A percentile compares a stretch with the other conserved stretches of the same genome.
These are phyloP conservation scores for Bombus superbus DNA, from an alignment of 1,140 invertebrate species.

Conservation along the genomic window DNA sequence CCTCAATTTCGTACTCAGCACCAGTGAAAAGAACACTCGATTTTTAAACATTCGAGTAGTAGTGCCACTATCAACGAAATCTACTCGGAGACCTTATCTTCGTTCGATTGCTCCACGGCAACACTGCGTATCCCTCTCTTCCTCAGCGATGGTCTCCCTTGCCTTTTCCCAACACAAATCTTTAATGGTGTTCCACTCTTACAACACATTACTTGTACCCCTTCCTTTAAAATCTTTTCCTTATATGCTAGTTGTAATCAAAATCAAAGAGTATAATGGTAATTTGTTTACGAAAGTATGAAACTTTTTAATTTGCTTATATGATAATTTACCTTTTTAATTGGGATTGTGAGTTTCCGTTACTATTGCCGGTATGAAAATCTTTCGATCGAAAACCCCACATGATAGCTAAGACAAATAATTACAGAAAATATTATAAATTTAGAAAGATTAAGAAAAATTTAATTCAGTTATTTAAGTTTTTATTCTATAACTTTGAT, in stretches of 20 bases:
- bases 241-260: slow-evolving; percentile 78
- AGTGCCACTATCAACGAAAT: slow-evolving; percentile 29
- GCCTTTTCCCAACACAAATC: slow-evolving; percentile 81
- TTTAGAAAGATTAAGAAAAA: too few species aligned
- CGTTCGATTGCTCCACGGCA: slow-evolving; percentile 77
- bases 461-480: too few species aligned
- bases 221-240: slow-evolving; percentile 82
- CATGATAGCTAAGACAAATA: slow-evolving; percentile 66
- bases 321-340: slow-evolving; percentile 68
- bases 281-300: background rate
- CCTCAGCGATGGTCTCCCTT: slow-evolving; percentile 83
- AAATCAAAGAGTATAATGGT: background rate
- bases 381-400: slow-evolving; percentile 72
- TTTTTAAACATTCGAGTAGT: slow-evolving; percentile 27
- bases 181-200: slow-evolving; percentile 73
- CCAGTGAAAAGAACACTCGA: slow-evolving; percentile 40
- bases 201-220: slow-evolving; percentile 74
- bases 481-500: too few species aligned
- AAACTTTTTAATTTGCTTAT: background rate
- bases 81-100: slow-evolving; percentile 74
- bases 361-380: slow-evolving; percentile 55
- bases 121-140: slow-evolving; percentile 82
- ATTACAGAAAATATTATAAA: background rate
- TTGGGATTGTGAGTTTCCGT: slow-evolving; percentile 65
- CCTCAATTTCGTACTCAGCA: slow-evolving; percentile 31